Conservation (phyloP, 2,797 vertebrate genomes). For the Nyctibius grandis region DNA sequence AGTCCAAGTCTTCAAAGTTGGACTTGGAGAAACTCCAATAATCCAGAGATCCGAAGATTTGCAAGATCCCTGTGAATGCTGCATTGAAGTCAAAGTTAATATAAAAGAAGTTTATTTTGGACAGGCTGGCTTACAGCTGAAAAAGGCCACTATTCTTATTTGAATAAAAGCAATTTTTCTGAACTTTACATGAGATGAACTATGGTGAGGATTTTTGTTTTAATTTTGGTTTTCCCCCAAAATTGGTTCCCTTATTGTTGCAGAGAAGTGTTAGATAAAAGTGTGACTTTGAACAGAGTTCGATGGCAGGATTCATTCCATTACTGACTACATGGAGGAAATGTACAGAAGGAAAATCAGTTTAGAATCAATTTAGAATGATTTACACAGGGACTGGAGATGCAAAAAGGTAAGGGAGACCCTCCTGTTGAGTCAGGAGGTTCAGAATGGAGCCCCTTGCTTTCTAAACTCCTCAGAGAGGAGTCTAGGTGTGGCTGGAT, state of each 20-base stretch:
- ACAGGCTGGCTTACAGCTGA: neutral
- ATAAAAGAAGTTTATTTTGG: neutral
- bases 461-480: too few species aligned
- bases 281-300: too few species aligned
- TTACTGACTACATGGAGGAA: too few species aligned
- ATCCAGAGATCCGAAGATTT: neutral
- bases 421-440: too few species aligned
- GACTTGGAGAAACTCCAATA: neutral
- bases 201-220: neutral
- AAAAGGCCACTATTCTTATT: neutral
- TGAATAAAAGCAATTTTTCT: neutral
- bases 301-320: too few species aligned
- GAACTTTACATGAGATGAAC: neutral
- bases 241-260: neutral
- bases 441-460: too few species aligned
- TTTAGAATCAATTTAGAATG: too few species aligned
- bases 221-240: neutral
- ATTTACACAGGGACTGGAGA: too few species aligned
- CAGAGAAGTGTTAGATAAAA: too few species aligned
- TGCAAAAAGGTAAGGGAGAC: too few species aligned
- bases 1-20: neutral
- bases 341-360: too few species aligned
- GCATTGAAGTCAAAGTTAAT: neutral
- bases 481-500: too few species aligned
- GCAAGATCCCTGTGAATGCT: neutral